Evolutionary conservation across 2,797 vertebrate species (phyloP), one percentile per base, ranked within the genome.

Genomic region (Sebastes steindachneri): DNA sequence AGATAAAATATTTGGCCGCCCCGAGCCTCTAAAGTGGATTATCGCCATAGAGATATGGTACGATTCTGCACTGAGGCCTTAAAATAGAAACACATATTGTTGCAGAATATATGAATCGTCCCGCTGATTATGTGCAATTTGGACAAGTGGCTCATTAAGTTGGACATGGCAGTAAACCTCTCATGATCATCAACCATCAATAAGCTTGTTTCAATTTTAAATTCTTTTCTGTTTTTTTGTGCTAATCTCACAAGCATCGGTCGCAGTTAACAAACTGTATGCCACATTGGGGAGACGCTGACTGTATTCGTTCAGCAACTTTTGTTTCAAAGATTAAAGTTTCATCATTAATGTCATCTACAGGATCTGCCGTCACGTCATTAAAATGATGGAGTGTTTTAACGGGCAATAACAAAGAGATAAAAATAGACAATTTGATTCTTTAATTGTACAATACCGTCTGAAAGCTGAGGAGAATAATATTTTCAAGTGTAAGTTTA

Each of bases 1-100:
- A 87, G 86, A 92, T 91, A 92, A 93, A 89, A 92, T 90, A 89
- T 88, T 62, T 71, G 83, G 68, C 82, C 33, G 68, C 77, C 73
- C 69, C 41, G 8, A 75, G 86, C 79, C 66, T 85, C 85, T 77
- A 86, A 89, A 88, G 81, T 85, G 86, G 79, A 92, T 93, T 90
- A 93, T 93, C 60, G 62, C 85, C 86, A 81, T 81, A 82, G 77
- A 91, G 90, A 93, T 84, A 57, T 25, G 60, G 73, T 81, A 55
- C 71, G 69, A 80, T 89, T 88, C 82, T 75, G 48, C 68, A 65
- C 57, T 53, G 31, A 82, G 78, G 77, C 80, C 53, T 48, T 53
- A 71, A 83, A 80, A 69, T 85, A 69, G 88, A 62, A 88, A 80
- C 68, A 73, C 57, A 41, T 21, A 29, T 37, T 66, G 35, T 62